Percentiles rank a stretch among this genome's conserved stretches.
Evolutionary conservation across 2,888 invertebrate genomes (phyloP).

Genomic region (Lasioglossum lativentre): DNA sequence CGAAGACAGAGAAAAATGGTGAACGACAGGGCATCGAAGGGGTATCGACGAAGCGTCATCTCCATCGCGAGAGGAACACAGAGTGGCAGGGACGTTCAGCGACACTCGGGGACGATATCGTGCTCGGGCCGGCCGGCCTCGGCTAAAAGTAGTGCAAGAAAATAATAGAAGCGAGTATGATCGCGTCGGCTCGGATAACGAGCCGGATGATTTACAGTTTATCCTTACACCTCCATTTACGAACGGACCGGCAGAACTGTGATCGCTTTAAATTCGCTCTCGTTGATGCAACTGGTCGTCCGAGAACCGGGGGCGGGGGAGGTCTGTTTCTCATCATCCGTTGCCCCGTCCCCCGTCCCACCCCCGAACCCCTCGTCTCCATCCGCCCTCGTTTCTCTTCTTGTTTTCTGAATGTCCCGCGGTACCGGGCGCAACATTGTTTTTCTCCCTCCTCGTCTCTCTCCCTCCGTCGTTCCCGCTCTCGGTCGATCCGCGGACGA

Average conservation of each 20-base stretch:
- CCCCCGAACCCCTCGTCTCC: not conserved
- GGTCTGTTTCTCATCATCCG: conserved; percentile 66
- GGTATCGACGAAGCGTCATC: conserved; percentile 5
- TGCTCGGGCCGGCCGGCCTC: conserved; percentile 20
- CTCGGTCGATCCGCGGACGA: conserved; percentile 39
- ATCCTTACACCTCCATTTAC: conserved; percentile 64
- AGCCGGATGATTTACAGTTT: conserved; percentile 63
- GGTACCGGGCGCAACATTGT: conserved; percentile 69
- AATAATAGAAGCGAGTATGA: conserved; percentile 44
- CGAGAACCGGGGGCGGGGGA: conserved; percentile 2
- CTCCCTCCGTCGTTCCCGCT: conserved; percentile 1
- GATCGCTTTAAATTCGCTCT: conserved; percentile 60
- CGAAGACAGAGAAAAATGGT: conserved; percentile 8
- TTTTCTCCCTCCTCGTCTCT: conserved; percentile 58
- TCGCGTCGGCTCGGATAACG: conserved; percentile 56
- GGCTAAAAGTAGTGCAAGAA: conserved; percentile 40
- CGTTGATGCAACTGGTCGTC: conserved; percentile 58
- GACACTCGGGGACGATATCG: conserved; percentile 5
- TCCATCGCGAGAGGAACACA: conserved; percentile 25
- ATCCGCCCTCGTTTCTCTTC: conserved; percentile 39
- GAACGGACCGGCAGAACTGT: conserved; percentile 44
- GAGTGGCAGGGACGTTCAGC: not conserved
- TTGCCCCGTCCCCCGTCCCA: not conserved
- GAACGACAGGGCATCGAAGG: conserved; percentile 14
- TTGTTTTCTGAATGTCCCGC: conserved; percentile 68